Conservation (phyloP, 2,797 vertebrate species). For the Hippoglossus hippoglossus region DNA sequence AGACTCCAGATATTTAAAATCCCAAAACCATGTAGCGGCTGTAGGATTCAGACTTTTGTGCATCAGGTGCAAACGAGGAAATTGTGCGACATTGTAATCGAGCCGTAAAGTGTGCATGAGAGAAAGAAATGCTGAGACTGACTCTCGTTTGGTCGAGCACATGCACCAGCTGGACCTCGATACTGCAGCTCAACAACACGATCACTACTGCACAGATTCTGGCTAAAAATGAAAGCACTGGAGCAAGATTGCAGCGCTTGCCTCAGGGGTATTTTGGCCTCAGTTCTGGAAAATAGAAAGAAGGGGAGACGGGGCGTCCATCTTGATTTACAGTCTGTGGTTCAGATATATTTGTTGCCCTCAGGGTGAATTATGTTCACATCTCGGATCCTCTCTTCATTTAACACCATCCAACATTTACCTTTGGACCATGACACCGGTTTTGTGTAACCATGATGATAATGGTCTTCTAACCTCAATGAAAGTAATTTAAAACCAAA, state of each 20-base stretch:
- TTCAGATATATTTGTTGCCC: background rate
- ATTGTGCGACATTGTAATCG: constrained; percentile 5
- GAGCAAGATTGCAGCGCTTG: no score
- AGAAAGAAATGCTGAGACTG: no score
- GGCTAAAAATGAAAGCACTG: no score
- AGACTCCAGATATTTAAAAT: background rate
- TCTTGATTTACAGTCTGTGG: background rate
- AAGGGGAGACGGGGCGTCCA: no score
- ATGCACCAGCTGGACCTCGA: no score
- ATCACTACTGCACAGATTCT: no score
- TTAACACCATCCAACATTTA: background rate
- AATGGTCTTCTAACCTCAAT: background rate
- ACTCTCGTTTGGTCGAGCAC: no score
- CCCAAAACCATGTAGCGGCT: background rate
- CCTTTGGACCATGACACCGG: background rate
- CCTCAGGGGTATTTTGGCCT: no score
- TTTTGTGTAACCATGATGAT: background rate
- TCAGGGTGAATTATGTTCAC: background rate
- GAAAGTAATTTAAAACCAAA: background rate
- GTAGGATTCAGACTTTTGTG: background rate
- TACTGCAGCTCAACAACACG: no score
- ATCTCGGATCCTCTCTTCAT: background rate
- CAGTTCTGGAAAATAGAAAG: no score
- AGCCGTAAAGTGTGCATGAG: background rate
- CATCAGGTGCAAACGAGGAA: constrained; percentile 2